These are phyloP conservation scores for Teleiodes luculella DNA, from an alignment of 2,888 invertebrate genomes.

Conservation along the genomic window DNA sequence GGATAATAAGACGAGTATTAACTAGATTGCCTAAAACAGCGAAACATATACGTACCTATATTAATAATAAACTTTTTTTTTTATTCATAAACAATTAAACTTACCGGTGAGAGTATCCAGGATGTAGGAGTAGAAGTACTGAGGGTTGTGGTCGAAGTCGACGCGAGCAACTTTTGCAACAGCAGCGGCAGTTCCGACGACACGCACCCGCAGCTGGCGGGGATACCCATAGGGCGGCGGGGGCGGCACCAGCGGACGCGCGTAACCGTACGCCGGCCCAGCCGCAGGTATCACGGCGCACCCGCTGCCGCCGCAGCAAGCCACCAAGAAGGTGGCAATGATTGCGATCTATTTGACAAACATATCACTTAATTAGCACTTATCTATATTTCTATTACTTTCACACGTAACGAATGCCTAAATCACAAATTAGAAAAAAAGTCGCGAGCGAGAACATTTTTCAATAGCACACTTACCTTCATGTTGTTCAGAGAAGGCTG, in stretches of 20 bases:
- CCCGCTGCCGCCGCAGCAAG: slow-evolving; percentile 48
- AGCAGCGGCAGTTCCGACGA: slow-evolving; percentile 40
- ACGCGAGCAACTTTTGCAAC: slow-evolving; percentile 61
- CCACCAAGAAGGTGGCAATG: slow-evolving; percentile 51
- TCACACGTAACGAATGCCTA: no score
- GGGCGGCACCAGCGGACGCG: background rate
- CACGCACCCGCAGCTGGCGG: slow-evolving; percentile 21
- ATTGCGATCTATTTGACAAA: slow-evolving; percentile 47
- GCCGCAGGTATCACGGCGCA: slow-evolving; percentile 43
- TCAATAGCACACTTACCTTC: background rate
- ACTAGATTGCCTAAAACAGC: no score
- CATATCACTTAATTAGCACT: no score
- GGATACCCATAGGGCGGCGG: background rate
- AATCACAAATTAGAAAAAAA: no score
- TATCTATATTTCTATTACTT: no score
- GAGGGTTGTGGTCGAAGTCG: slow-evolving; percentile 81
- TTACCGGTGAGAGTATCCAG: slow-evolving; percentile 82
- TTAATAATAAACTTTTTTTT: no score
- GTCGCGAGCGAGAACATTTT: no score
- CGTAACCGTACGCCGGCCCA: background rate
- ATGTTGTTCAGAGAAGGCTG: background rate
- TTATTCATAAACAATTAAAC: background rate
- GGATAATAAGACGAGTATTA: no score
- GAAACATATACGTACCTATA: no score
- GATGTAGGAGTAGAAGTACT: slow-evolving; percentile 83